Base-by-base conservation (phyloP, 2,888 invertebrate species). In the Nomada ruficornis region DNA sequence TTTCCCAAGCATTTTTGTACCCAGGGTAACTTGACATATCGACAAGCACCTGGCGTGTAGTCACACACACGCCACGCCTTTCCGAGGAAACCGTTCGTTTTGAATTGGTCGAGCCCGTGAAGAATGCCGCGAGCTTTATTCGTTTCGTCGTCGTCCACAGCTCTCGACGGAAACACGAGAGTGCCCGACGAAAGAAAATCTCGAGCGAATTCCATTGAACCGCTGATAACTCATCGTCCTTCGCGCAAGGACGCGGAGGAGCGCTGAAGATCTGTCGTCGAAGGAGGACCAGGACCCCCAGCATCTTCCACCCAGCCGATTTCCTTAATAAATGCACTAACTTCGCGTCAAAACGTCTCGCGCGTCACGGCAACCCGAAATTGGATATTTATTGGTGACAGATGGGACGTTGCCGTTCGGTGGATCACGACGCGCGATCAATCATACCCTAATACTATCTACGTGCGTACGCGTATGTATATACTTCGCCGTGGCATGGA, bases 371-470 rank as follows among this genome's bases (percentile, higher is more conserved):
- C 89, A 91, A 93, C 91, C 90, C 92, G 93, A 93, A 93, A 93
- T 93, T 93, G 93, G 93, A 93, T 93, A 93, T 93, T 93, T 93
- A 93, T 93, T 92, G 93, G 93, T 92, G 93, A 93, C 93, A 92
- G 93, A 92, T 92, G 92, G 92, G 93, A 92, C 91, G 90, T 86
- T 92, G 91, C 91, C 88, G 90, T 91, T 92, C 90, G 85, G 87
- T 89, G 91, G 92, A 91, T 93, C 91, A 91, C 89, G 89, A 87
- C 74, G 86, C 86, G 89, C 90, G 90, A 93, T 93, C 93, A 93
- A 93, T 93, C 93, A 93, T 92, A 91, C 88, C 89, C 91, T 89
- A 90, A 91, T 90, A 89, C 90, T 90, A 89, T 89, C 90, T 89
- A 89, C 47, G 13, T 15, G 36, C 36, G 36, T 7, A 36, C 7